Evolutionary conservation across 2,113 vertebrate species (phyloP).

Genomic region (Psittacara wagleri): DNA sequence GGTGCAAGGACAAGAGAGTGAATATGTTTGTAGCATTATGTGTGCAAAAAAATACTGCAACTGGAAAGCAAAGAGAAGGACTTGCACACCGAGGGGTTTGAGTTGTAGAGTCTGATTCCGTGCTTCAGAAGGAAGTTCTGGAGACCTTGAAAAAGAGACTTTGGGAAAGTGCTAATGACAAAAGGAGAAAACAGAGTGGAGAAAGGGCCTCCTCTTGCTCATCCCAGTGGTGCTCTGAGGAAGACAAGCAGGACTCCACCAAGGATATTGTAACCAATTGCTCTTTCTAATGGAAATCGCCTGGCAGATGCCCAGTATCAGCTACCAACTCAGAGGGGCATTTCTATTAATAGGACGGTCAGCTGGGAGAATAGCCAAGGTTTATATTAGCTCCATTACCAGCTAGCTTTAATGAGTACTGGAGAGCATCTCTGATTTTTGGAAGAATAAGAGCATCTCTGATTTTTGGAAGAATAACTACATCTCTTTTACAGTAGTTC

Average conservation of each 20-base stretch:
- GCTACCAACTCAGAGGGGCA: not conserved
- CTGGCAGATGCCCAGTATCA: not conserved
- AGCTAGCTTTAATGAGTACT: not conserved
- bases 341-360: slow-evolving; percentile 14
- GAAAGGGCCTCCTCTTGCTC: not conserved
- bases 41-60: not conserved
- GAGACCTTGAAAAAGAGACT: not conserved
- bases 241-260: not conserved
- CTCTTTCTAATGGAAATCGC: not conserved
- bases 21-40: not conserved
- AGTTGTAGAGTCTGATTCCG: no score
- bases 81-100: no score
- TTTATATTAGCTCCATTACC: not conserved
- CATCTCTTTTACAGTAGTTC: not conserved
- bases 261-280: not conserved
- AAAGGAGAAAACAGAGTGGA: not conserved
- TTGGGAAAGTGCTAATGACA: not conserved
- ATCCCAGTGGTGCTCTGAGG: not conserved
- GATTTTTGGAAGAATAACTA: not conserved
- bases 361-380: not conserved
- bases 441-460: not conserved
- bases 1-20: not conserved
- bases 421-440: not conserved
- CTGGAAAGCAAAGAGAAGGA: not conserved
- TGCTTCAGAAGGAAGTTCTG: not conserved